Evolutionary conservation across 2,797 vertebrate genomes (phyloP), one percentile per base, ranked within the genome.

Genomic region (Bryconaethiops microstoma): DNA sequence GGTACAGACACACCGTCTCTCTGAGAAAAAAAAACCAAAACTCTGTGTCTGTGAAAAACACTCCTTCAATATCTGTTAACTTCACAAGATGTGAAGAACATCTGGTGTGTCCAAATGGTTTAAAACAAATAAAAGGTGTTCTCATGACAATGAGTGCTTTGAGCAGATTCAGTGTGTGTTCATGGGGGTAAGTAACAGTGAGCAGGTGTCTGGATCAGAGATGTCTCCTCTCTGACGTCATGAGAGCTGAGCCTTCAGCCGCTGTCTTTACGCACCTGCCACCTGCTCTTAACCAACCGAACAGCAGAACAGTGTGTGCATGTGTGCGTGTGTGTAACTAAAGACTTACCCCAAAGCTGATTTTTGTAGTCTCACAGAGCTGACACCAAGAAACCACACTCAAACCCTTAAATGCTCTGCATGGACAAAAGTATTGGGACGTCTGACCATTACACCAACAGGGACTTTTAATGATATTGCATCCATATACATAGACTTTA

Each of bases 121-220:
- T 62, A 14, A 14, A 62, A 62, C 25, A 62, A 29, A 4, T 29
- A 21, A 23, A n/a, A 60, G 59, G 23, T 60, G 9, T 65, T 65
- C 63, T 39, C 2, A 9, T 19, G 29, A 39, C 29, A 17, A 16
- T 9, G 25, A 2, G 7, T 39, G 63, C 63, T 65, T 65, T 42
- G 39, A n/a, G 40, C 64, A 45, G 64, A 6, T 19, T 65, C 62
- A 39, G 7, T 48, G 35, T 70, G 69, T 74, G 68, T 68, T 67
- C 63, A 63, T 71, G 74, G 65, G 54, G 7, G 48, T 16, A 64
- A 72, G 82, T 72, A 65, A 60, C 59, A 40, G 77, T n/a, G 65
- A 83, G 82, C 82, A 80, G 82, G 82, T 83, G 82, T 67, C 54
- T 25, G 68, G 59, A 83, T 83, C 63, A 79, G 77, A 70, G 52